Evolutionary conservation across 2,113 vertebrate genomes (phyloP), one percentile per base, ranked within the genome.

Genomic region (Laticauda laticaudata): DNA sequence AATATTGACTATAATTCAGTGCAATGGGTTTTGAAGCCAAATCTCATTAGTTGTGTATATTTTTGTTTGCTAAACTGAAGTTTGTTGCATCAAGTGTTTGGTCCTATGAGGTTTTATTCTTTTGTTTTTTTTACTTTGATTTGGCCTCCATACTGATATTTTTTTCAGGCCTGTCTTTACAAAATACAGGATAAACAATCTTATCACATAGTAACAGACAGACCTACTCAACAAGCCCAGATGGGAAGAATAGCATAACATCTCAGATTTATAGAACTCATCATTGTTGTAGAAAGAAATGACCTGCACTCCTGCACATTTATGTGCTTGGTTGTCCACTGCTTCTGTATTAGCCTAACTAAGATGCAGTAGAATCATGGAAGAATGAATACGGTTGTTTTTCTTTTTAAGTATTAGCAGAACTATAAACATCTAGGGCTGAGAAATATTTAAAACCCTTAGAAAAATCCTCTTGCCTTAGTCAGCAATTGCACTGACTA

Each of bases 161-260:
- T 93, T 86, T 86, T 90, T 53, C 48, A 86, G 92, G 55, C 75
- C 56, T 87, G 59, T 54, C 75, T 90, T 87, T 87, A 53, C 34
- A 93, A 90, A 34, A 48, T 87, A 81, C 34, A 9, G 29, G 89
- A 43, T 90, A 93, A 90, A 93, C 92, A 87, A 87, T 93, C 88
- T 90, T 93, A 93, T 93, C 92, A 93, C 92, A 93, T 93, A 75
- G 89, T 64, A 93, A 86, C 89, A 93, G 89, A 87, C n/a, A 61
- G 61, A 87, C 75, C 34, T 81, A 20, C 61, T 90, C 89, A 61
- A 64, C 56, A 53, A 90, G 45, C 55, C 48, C 55, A 86, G 81
- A 93, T 93, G 92, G 29, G 21, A 43, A 14, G 56, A 86, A 90
- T 26, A 86, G 55, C 45, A 93, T 21, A 53, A 61, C 29, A 5